Evolutionary conservation across 2,113 vertebrate genomes (phyloP), one percentile per base, ranked within the genome.

Genomic region (Tringa solitaria): DNA sequence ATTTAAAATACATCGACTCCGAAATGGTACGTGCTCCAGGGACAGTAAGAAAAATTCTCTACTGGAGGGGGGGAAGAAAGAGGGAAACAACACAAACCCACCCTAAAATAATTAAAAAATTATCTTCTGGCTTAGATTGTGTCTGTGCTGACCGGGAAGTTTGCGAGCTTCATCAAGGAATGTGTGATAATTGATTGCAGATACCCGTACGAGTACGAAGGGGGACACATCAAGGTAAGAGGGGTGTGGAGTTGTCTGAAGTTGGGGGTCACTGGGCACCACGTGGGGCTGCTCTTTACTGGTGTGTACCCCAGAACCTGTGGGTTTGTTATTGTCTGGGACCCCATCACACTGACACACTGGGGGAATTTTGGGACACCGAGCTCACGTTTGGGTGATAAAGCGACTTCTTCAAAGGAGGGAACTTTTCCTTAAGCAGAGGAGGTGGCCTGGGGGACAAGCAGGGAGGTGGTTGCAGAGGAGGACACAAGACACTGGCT

Each of bases 191-290:
- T 99, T 46, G 99, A 99, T 93, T 99, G 99, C 72, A 98, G 99
- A 51, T 99, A 99, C 95, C 99, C 99, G 0, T 99, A 99, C 4
- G 99, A 99, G 92, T 99, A 99, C 1, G 99, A 99, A 41, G 99
- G 99, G 10, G 99, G 99, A 7, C 99, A 99, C 96, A 99, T 99
- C 96, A 99, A 98, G 98, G 99, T 99, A 20, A 6, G 46, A 41
- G 17, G 39, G 19, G 11, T 0, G 53, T 14, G 2, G 60, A 19
- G 30, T 5, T 68, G 5, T 10, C 39, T 45, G 51, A 11, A 27
- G 24, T 6, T 43, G 48, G 81, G 68, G 65, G 10, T 37, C 53
- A 1, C 19, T 12, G 22, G 50, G 77, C 14, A 16, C 51, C 6
- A 0, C 0, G 14, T 10, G 35, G 24, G 48, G 30, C 43, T n/a